A percentile compares a stretch with the other conserved stretches of the same genome.
Conservation (phyloP, 2,888 invertebrate species). For the Pachymerium ferrugineum region DNA sequence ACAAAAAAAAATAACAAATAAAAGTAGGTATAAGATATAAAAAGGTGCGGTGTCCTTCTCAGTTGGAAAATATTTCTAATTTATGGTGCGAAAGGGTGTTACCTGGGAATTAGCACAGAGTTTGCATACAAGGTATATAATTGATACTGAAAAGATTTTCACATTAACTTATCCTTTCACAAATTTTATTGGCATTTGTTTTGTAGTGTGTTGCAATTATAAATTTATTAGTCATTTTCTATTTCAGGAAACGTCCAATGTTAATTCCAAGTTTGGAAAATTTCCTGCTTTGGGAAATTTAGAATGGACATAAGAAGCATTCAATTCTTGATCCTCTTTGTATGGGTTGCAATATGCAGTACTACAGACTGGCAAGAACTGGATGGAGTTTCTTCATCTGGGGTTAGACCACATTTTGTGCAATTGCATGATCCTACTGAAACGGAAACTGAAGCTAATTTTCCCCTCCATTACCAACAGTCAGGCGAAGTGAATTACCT, state of each 20-base stretch:
- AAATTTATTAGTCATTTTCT: background rate
- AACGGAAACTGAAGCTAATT: background rate
- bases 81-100: slow-evolving; percentile 1
- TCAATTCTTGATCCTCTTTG: background rate
- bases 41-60: background rate
- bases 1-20: background rate
- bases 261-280: background rate
- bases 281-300: background rate
- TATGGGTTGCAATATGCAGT: background rate
- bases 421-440: background rate
- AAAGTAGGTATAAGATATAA: background rate
- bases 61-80: background rate
- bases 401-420: background rate
- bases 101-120: background rate
- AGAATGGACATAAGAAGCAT: background rate
- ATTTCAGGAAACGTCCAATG: background rate
- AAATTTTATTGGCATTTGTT: background rate
- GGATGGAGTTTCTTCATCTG: background rate
- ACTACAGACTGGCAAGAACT: background rate
- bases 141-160: no score
- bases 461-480: background rate
- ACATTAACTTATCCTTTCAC: no score
- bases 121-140: background rate
- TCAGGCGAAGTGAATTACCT: background rate
- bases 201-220: background rate